Percentiles rank a stretch among this genome's conserved stretches.
Conservation (phyloP, 2,797 vertebrate species). For the Sternarchorhynchus goeldii region DNA sequence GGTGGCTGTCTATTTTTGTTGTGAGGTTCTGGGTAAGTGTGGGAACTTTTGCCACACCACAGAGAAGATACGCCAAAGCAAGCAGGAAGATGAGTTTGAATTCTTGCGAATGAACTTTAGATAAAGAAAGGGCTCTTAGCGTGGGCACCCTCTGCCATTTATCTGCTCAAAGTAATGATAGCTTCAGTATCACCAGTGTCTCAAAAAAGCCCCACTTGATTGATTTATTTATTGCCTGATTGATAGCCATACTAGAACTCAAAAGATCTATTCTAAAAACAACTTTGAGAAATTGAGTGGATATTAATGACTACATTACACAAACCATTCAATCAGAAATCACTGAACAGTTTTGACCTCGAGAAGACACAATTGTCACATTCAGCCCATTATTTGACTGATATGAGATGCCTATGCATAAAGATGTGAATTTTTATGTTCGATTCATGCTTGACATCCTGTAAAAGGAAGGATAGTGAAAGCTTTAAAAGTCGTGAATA, state of each 20-base stretch:
- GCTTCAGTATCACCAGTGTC: slow-evolving; percentile 5
- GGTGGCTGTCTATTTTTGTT: slow-evolving; percentile 64
- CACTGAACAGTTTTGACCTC: not conserved
- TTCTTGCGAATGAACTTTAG: slow-evolving; percentile 30
- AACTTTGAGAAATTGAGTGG: not conserved
- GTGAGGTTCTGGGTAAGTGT: slow-evolving; percentile 60
- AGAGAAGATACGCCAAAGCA: slow-evolving; percentile 6
- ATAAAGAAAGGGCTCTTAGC: slow-evolving; percentile 24
- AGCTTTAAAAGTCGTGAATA: slow-evolving; percentile 44
- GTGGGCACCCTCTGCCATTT: slow-evolving; percentile 2
- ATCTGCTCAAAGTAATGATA: slow-evolving; percentile 14
- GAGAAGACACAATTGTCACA: not conserved
- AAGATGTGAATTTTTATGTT: not conserved
- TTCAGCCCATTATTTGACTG: no score
- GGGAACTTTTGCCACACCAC: slow-evolving; percentile 57
- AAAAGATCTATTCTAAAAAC: not conserved
- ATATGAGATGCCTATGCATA: no score
- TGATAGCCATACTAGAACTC: not conserved
- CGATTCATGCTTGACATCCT: slow-evolving; percentile 13
- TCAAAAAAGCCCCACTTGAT: not conserved
- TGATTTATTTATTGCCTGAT: no score
- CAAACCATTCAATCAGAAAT: no score
- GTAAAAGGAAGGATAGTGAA: slow-evolving; percentile 47
- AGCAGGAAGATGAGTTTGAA: slow-evolving; percentile 31
- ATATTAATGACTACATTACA: not conserved